Evolutionary conservation across 2,888 invertebrate genomes (phyloP), one percentile per base, ranked within the genome.

Genomic region (Ashinkailepas kermadecensis): DNA sequence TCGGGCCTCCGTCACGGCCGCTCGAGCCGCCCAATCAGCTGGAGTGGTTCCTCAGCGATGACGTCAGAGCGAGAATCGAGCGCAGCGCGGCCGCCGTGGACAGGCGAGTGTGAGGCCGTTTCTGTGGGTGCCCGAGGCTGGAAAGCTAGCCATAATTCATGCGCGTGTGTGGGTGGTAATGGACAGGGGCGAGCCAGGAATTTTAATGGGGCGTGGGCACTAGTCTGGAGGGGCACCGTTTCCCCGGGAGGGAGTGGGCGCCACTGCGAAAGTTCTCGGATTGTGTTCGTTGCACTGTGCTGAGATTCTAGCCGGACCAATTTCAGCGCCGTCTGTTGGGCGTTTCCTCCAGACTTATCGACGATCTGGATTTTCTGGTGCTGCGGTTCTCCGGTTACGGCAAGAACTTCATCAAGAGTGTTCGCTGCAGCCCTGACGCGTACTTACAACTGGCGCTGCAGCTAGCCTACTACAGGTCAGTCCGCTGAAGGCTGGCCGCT

Each of bases 401-500:
- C 0, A 95, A 96, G 86, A 94, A 95, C 85, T 96, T 94, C 87
- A 95, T 98, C 86, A 99, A 99, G 88, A 91, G 92, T 0, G 94
- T 94, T 86, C 93, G 92, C 87, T 93, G 96, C 87, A 97, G 97
- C 87, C 99, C 99, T 0, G 99, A 99, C 87, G 97, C 94, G 81
- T 99, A 94, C 89, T 93, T 98, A 84, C 99, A 99, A 89, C 89
- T 99, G 82, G 94, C 96, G 0, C 89, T 99, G 83, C 99, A 99
- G 88, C 90, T 99, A 84, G 93, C 99, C 12, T 95, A 97, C 87
- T 99, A 93, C 89, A 94, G 94, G 96, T 96, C 87, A 39, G 39
- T 39, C 39, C 39, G 39, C 39, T 39, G 39, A 39, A 39, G 39
- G 39, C 39, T 39, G 39, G 39, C 4, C 2, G 39, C 39, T 39